Evolutionary conservation across 2,797 vertebrate genomes (phyloP).

Genomic region (Bradypus variegatus): DNA sequence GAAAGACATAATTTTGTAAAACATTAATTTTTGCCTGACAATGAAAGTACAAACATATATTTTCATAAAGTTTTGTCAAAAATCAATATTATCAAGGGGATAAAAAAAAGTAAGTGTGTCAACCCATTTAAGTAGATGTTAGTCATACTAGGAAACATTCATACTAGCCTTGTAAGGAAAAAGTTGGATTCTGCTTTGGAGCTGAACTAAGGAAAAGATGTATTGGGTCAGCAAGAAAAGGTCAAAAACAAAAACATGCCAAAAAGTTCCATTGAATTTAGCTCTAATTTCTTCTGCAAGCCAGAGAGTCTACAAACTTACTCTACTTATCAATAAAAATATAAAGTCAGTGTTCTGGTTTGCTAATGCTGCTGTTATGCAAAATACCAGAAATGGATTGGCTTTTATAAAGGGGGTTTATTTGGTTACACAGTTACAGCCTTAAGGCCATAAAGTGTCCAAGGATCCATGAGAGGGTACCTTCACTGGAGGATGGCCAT

Average conservation of each 20-base stretch:
- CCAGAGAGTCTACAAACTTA: neutral
- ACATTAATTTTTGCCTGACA: neutral
- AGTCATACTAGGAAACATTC: neutral
- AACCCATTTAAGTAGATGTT: neutral
- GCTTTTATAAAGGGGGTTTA: too few relatives aligned
- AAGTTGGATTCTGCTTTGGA: neutral
- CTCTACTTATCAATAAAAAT: neutral
- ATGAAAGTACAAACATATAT: neutral
- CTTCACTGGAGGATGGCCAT: too few relatives aligned
- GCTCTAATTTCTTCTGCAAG: neutral
- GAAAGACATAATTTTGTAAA: neutral
- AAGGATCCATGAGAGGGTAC: too few relatives aligned
- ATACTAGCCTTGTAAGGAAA: neutral
- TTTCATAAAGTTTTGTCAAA: neutral
- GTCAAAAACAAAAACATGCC: neutral
- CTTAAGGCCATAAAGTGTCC: too few relatives aligned
- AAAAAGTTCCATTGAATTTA: neutral
- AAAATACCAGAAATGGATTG: too few relatives aligned
- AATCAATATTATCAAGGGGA: neutral
- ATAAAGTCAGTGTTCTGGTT: neutral
- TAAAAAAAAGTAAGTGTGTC: neutral
- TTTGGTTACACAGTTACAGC: too few relatives aligned
- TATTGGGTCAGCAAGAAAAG: neutral
- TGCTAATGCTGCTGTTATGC: too few relatives aligned
- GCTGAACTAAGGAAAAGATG: neutral